A percentile compares a stretch with the other conserved stretches of the same genome.
Conservation (phyloP, 2,888 invertebrate species). For the Watsonalla cultraria region DNA sequence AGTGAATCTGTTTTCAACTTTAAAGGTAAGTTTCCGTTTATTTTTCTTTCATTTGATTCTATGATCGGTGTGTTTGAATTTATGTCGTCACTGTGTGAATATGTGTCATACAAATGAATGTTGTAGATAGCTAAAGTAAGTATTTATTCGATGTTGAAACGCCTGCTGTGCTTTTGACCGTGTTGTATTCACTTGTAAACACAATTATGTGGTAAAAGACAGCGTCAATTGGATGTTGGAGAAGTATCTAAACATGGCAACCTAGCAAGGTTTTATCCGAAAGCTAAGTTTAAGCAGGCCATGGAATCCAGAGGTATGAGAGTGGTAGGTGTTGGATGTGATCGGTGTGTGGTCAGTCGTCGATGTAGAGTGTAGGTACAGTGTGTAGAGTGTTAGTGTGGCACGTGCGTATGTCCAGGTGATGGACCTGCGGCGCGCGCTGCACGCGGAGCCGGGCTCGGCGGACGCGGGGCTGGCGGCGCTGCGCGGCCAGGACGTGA, state of each 20-base stretch:
- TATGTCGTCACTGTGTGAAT: neutral
- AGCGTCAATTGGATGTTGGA: neutral
- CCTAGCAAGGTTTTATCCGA: too few species aligned
- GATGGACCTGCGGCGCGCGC: slow-evolving; percentile 88
- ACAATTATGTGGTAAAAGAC: neutral
- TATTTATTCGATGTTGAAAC: neutral
- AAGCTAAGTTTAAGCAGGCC: too few species aligned
- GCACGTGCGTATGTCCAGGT: slow-evolving; percentile 78
- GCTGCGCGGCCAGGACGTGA: slow-evolving; percentile 76
- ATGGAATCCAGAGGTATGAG: too few species aligned
- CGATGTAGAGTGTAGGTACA: too few species aligned
- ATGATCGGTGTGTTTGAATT: neutral
- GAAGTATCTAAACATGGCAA: too few species aligned
- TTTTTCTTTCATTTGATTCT: slow-evolving; percentile 29
- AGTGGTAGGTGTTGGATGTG: too few species aligned
- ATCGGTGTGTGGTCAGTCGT: too few species aligned
- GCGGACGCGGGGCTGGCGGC: slow-evolving; percentile 77
- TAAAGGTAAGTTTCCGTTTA: slow-evolving; percentile 60
- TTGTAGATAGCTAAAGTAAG: neutral
- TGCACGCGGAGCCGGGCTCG: slow-evolving; percentile 84
- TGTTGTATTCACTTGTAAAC: neutral
- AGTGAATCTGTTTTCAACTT: slow-evolving; percentile 32
- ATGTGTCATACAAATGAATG: neutral
- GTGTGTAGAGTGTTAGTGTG: slow-evolving; percentile 23
- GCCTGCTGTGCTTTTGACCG: neutral